Evolutionary conservation across 1,140 invertebrate genomes (phyloP).

Genomic region (Macrobrachium rosenbergii): DNA sequence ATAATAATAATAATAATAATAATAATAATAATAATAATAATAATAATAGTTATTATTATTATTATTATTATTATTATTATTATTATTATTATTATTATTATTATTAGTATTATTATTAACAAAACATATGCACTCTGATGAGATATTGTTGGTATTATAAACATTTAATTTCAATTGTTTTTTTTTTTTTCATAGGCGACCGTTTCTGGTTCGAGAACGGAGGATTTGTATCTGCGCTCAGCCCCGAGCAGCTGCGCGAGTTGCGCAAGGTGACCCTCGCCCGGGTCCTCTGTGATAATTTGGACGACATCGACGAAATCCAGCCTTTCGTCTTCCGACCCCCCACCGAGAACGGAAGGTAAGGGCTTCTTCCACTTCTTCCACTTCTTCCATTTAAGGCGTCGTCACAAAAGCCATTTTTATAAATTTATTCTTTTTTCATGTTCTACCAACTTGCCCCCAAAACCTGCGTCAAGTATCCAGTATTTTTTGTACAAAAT

Average conservation of each 20-base stretch:
- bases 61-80: too few relatives aligned
- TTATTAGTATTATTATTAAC: too few relatives aligned
- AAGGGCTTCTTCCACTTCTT: not conserved
- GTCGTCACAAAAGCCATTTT: too few relatives aligned
- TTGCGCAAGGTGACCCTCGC: conserved; percentile 79
- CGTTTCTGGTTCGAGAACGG: conserved; percentile 82
- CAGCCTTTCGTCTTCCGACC: conserved; percentile 69
- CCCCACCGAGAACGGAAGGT: conserved; percentile 65
- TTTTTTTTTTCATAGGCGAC: conserved; percentile 67
- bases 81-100: too few relatives aligned
- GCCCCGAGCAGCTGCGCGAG: conserved; percentile 75
- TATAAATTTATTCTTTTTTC: not conserved
- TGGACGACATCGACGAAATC: conserved; percentile 73
- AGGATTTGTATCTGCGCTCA: conserved; percentile 81
- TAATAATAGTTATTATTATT: too few relatives aligned
- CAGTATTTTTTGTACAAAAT: too few relatives aligned
- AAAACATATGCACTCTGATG: too few relatives aligned
- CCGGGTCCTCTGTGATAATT: conserved; percentile 79
- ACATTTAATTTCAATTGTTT: too few relatives aligned
- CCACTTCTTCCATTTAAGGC: not conserved
- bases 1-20: too few relatives aligned
- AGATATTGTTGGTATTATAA: too few relatives aligned
- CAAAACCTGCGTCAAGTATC: too few relatives aligned
- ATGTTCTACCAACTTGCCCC: not conserved
- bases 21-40: too few relatives aligned